Base-by-base conservation (phyloP, 2,113 vertebrate genomes). In the Nestor notabilis region DNA sequence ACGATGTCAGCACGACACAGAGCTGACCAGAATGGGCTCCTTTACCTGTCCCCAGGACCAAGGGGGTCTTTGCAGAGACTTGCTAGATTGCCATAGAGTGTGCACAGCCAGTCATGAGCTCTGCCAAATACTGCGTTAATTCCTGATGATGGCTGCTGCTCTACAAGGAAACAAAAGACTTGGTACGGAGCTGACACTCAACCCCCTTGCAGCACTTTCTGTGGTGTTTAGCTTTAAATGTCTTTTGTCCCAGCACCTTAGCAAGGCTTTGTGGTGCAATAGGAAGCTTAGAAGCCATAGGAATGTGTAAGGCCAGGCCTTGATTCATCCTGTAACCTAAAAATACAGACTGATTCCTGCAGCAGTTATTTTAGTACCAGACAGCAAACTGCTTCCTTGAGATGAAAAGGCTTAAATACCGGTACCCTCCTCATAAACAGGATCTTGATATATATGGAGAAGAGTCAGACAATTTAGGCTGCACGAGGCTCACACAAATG, bases 311-410 rank as follows among this genome's bases (percentile, higher is more conserved):
- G 53, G 65, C 76, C 88, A 61, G 90, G 63, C 87, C 86, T 63
- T 83, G 92, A 95, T 94, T 95, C 93, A 97, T 98, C 97, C 97
- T 97, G 97, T 89, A 77, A 58, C 94, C 97, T 98, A 98, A 98
- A 98, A 97, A 98, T 97, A 97, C 77, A 96, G 83, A 69, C 92
- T 28, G 58, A 91, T 96, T 98, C 97, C 97, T 96, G 96, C 85
- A 70, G 94, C 1, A 2, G 94, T 95, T 98, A 97, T 97, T 98
- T 97, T 97, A 75, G 96, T 95, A 94, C 19, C 47, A 96, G 95
- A 95, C 94, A 95, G 94, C 80, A 92, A 96, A 97, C 93, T 83
- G 96, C 87, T 98, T 98, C 97, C 98, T 98, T 91, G 55, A 98
- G 97, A 98, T 97, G 97, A 98, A 97, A 97, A 96, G 97, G 60